A percentile compares a stretch with the other conserved stretches of the same genome.
phyloP scores from a whole-genome alignment of 2,888 invertebrate species.

The Plagiodera versicolora region DNA sequence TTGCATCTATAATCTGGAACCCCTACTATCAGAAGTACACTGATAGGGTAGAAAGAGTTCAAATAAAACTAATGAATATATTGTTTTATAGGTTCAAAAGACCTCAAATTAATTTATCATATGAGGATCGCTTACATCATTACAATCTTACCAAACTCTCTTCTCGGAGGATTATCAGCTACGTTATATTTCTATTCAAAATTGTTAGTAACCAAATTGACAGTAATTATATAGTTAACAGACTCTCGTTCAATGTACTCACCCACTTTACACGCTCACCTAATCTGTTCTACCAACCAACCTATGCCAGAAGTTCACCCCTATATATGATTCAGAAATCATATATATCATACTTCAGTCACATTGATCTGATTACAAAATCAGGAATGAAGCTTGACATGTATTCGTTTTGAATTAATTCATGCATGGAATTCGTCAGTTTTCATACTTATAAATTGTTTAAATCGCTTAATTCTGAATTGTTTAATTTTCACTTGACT shows the following conservation, averaged over 20 bases:
- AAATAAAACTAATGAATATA: background rate
- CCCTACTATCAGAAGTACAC: background rate
- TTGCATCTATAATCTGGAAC: conserved; percentile 5
- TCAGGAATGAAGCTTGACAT: too few relatives aligned
- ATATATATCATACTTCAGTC: too few relatives aligned
- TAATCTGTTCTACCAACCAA: background rate
- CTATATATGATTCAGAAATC: too few relatives aligned
- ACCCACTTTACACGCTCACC: background rate
- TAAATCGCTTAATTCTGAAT: too few relatives aligned
- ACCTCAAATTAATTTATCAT: background rate
- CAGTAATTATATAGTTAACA: background rate
- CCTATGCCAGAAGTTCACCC: too few relatives aligned
- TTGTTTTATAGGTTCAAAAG: background rate
- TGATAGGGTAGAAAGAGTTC: background rate
- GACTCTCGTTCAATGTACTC: background rate
- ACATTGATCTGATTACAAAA: too few relatives aligned
- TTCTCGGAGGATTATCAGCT: background rate
- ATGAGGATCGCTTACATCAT: background rate
- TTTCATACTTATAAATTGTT: too few relatives aligned
- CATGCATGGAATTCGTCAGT: too few relatives aligned
- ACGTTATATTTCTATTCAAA: background rate
- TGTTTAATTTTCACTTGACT: too few relatives aligned
- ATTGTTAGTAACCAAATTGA: background rate
- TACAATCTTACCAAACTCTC: background rate
- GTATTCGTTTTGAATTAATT: too few relatives aligned